A percentile compares a stretch with the other conserved stretches of the same genome.
Conservation (phyloP, 2,113 vertebrate species). For the Oostethus manadensis region DNA sequence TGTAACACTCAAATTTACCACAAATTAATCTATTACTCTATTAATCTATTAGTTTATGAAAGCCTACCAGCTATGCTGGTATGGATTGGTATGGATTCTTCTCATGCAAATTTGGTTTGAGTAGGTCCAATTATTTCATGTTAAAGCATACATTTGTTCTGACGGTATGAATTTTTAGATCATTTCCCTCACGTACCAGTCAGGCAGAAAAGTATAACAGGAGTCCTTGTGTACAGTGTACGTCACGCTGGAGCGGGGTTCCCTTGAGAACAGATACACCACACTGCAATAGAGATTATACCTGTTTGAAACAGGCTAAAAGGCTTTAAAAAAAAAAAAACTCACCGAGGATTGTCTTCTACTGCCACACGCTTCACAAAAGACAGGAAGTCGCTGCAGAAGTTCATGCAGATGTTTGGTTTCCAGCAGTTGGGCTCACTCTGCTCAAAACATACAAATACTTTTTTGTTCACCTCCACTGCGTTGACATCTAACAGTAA, state of each 20-base stretch:
- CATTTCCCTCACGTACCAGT: conserved; percentile 77
- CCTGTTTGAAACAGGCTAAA: too few species aligned
- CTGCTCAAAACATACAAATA: conserved; percentile 45
- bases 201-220: conserved; percentile 74
- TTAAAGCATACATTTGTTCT: too few species aligned
- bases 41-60: too few species aligned
- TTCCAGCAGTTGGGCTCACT: conserved; percentile 83
- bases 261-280: conserved; percentile 81
- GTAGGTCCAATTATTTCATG: too few species aligned
- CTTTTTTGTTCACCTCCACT: neutral
- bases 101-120: too few species aligned
- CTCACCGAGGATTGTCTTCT: conserved; percentile 80
- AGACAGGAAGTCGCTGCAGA: conserved; percentile 81
- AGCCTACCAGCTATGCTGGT: too few species aligned
- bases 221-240: conserved; percentile 76
- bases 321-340: neutral
- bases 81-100: too few species aligned
- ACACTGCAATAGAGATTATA: conserved; percentile 57
- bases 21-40: neutral
- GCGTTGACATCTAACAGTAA: neutral
- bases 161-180: neutral
- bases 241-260: conserved; percentile 76
- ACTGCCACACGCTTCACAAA: conserved; percentile 74
- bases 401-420: conserved; percentile 88
- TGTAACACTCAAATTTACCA: neutral